Base-by-base conservation (phyloP, 2,888 invertebrate species). In the Mesoligia furuncula region DNA sequence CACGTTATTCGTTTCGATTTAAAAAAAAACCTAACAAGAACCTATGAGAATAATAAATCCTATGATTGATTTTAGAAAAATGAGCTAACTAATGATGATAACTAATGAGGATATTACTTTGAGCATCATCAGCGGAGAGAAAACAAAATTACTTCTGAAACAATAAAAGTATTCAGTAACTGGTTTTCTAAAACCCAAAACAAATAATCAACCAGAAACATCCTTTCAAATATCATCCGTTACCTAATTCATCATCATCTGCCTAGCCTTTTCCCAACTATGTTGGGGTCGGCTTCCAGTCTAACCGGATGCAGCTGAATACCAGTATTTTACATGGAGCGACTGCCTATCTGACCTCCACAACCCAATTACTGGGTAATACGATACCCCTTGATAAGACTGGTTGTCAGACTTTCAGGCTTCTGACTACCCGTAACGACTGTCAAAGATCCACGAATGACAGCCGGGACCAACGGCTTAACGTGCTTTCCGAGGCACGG, bases 181-280 rank as follows among this genome's bases (percentile, higher is more conserved):
- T 51, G 45, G 59, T 51, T 75, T 51, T 36, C 27, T 24, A 78
- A 27, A 66, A 61, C 45, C 36, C 42, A 42, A 48, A 66, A 73
- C 24, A 70, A 76, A 73, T 59, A 57, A 61, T 61, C 3, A 69
- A 75, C 64, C 15, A 15, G 9, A 67, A 83, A 66, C 27, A 66
- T 68, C 36, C 65, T 11, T 13, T 39, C 4, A 65, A 77, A 71
- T 24, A 71, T 17, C 20, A 15, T 31, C 66, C n/a, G 39, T 66
- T 73, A 77, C 54, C 61, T 75, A 70, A 77, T 87, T 81, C 73
- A 87, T 81, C n/a, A n/a, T n/a, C n/a, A n/a, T n/a, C n/a, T n/a
- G n/a, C n/a, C n/a, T n/a, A n/a, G n/a, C n/a, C n/a, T n/a, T n/a
- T n/a, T n/a, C n/a, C n/a, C n/a, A n/a, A n/a, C n/a, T n/a, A n/a